Conservation (phyloP, 2,113 vertebrate genomes). For the Damaliscus lunatus region DNA sequence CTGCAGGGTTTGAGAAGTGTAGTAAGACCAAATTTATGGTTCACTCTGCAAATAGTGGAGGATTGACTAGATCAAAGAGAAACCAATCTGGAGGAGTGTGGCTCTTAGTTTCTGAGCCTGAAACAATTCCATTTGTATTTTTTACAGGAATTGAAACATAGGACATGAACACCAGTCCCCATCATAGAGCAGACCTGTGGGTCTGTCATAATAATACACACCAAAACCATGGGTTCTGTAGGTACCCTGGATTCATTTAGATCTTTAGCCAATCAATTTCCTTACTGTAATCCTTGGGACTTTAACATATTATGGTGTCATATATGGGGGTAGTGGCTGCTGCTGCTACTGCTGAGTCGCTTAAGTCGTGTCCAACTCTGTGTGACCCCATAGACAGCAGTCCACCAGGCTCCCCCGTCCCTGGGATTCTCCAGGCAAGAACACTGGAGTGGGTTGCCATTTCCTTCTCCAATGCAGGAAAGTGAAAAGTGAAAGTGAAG, state of each 20-base stretch:
- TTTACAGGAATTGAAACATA: not conserved
- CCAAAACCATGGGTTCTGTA: not conserved
- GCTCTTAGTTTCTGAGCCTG: not conserved
- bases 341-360: too few relatives aligned
- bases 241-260: not conserved
- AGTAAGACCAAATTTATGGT: constrained; percentile 45
- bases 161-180: not conserved
- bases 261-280: not conserved
- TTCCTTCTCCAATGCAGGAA: too few relatives aligned
- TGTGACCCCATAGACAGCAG: too few relatives aligned
- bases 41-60: constrained; percentile 37
- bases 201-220: not conserved
- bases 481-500: too few relatives aligned
- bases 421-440: too few relatives aligned
- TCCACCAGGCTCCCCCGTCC: too few relatives aligned
- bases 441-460: too few relatives aligned
- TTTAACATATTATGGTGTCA: not conserved
- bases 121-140: not conserved
- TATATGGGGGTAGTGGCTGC: not conserved
- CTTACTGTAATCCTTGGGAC: not conserved
- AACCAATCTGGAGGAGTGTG: not conserved
- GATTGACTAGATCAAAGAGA: constrained; percentile 38
- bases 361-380: too few relatives aligned
- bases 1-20: constrained; percentile 53
- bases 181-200: not conserved